These are phyloP conservation scores for Germaria angustata DNA, from an alignment of 2,888 invertebrate genomes.

Conservation along the genomic window DNA sequence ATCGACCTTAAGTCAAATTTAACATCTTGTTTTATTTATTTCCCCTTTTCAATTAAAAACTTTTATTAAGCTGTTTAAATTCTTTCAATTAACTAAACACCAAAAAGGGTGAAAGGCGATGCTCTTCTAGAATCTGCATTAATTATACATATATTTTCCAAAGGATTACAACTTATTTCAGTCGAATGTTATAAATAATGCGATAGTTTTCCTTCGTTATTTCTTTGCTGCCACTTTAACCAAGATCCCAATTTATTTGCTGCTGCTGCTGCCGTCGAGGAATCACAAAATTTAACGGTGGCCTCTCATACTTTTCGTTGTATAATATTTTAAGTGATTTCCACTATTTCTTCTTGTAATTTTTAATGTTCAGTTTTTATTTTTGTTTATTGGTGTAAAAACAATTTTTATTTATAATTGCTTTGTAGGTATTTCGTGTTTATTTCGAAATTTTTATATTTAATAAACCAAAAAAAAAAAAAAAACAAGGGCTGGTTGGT, in stretches of 20 bases:
- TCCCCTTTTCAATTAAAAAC: too few relatives aligned
- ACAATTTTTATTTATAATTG: not conserved
- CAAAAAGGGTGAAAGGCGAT: not conserved
- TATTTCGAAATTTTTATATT: constrained; percentile 25
- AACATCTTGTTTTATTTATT: too few relatives aligned
- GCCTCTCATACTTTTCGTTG: not conserved
- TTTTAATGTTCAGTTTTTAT: constrained; percentile 4
- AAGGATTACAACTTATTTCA: not conserved
- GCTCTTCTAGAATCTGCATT: not conserved
- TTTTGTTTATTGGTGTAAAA: not conserved
- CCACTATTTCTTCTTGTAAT: not conserved
- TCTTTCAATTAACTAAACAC: too few relatives aligned
- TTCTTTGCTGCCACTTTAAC: not conserved
- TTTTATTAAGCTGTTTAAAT: too few relatives aligned
- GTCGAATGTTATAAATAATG: not conserved
- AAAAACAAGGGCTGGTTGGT: not conserved
- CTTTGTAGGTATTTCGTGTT: constrained; percentile 30
- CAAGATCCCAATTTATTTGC: constrained; percentile 1
- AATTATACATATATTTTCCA: not conserved
- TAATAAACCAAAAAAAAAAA: constrained; percentile 16
- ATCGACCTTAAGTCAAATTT: too few relatives aligned
- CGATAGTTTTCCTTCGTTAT: not conserved
- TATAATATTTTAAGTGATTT: not conserved
- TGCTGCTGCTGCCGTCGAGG: not conserved
- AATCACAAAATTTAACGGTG: not conserved